Evolutionary conservation across 1,140 invertebrate genomes (phyloP).

Genomic region (Brachionus rubens): DNA sequence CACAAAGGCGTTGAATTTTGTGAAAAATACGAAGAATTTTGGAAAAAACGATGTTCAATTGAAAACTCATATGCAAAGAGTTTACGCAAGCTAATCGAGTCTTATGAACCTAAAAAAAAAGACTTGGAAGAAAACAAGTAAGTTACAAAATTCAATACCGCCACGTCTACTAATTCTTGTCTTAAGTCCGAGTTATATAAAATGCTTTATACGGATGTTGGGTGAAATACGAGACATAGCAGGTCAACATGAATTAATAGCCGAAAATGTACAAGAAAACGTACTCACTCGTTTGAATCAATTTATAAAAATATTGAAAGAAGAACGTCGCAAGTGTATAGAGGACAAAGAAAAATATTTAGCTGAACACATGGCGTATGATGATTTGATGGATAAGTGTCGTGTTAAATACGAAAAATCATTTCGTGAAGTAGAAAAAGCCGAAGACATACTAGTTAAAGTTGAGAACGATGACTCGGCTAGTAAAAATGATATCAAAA

Average conservation of each 20-base stretch:
- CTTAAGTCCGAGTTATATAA: neutral
- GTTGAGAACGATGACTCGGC: conserved; percentile 46
- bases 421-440: conserved; percentile 7
- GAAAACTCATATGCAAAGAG: conserved; percentile 36
- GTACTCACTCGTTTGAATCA: neutral
- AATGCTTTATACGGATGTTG: conserved; percentile 12
- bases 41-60: conserved; percentile 35
- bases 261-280: conserved; percentile 35
- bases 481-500: conserved; percentile 42
- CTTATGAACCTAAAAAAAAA: conserved; percentile 32
- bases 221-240: conserved; percentile 18
- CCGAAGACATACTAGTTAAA: neutral
- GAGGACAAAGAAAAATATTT: conserved; percentile 27
- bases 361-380: conserved; percentile 15
- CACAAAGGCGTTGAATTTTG: conserved; percentile 43
- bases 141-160: too few species aligned
- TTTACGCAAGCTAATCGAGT: neutral
- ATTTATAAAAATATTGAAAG: neutral
- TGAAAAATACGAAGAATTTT: conserved; percentile 43
- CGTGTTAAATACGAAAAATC: conserved; percentile 21
- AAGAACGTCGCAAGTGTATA: conserved; percentile 31
- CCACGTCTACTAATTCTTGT: neutral
- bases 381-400: conserved; percentile 29
- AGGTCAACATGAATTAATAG: conserved; percentile 42
- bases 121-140: neutral